A percentile compares a stretch with the other conserved stretches of the same genome.
Conservation (phyloP, 1,140 invertebrate genomes). For the Calephelis nemesis region DNA sequence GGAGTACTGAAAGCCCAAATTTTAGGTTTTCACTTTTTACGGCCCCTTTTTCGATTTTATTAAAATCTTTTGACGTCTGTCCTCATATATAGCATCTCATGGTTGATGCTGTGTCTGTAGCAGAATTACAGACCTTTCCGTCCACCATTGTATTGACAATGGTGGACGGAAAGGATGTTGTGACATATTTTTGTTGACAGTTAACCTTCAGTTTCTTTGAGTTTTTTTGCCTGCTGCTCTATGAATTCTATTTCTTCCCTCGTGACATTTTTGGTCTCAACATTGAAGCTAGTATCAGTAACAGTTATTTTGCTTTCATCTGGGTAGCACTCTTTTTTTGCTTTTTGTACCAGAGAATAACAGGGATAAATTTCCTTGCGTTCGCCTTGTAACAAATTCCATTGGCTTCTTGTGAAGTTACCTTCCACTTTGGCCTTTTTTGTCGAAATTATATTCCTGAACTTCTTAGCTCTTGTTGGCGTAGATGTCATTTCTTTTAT, state of each 20-base stretch:
- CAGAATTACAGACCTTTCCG: slow-evolving; percentile 41
- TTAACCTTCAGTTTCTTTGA: neutral
- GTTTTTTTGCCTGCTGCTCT: neutral
- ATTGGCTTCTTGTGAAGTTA: slow-evolving; percentile 15
- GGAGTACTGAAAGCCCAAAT: slow-evolving; percentile 54
- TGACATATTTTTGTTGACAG: too few relatives aligned
- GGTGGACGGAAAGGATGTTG: too few relatives aligned
- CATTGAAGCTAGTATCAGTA: slow-evolving; percentile 43
- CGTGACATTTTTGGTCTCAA: slow-evolving; percentile 9
- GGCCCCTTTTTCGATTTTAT: slow-evolving; percentile 39
- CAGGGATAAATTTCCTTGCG: slow-evolving; percentile 7
- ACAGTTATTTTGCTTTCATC: slow-evolving; percentile 23
- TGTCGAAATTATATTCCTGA: slow-evolving; percentile 31
- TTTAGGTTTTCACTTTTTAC: slow-evolving; percentile 31
- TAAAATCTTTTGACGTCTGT: slow-evolving; percentile 52
- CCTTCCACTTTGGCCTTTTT: slow-evolving; percentile 15
- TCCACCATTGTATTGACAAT: slow-evolving; percentile 56
- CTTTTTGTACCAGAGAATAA: neutral
- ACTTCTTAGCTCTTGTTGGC: slow-evolving; percentile 40
- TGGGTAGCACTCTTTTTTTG: neutral
- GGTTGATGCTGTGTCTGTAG: slow-evolving; percentile 4
- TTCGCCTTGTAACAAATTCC: slow-evolving; percentile 27
- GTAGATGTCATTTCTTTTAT: slow-evolving; percentile 34
- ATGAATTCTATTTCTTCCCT: slow-evolving; percentile 4
- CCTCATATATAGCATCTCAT: slow-evolving; percentile 57